Base-by-base conservation (phyloP, 2,888 invertebrate species). In the Ochropacha duplaris region DNA sequence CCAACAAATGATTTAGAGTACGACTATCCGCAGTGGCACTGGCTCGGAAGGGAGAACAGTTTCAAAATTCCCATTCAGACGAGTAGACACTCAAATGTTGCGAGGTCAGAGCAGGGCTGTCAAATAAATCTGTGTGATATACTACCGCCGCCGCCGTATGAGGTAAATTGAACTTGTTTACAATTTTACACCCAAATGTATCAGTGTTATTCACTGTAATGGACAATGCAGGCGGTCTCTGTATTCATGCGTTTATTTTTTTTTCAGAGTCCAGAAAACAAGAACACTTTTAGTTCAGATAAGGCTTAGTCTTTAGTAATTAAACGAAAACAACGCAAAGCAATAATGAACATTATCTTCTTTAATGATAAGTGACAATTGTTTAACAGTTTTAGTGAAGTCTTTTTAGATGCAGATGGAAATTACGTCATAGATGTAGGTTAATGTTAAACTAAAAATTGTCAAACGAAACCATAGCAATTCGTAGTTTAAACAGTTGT, bases 121-220 rank as follows among this genome's bases (percentile, higher is more conserved):
- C 93, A 93, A 87, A 90, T 93, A 79, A 95, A 94, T 87, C 94
- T 94, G 88, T 94, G 94, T 86, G 94, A 95, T 86, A 94, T 94
- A 93, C 81, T 95, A 69, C 94, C 94, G 61, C 94, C 94, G 68
- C 94, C 94, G 49, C 94, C 94, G 67, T 94, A 94, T 82, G 94
- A 94, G 91, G 92, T 92, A 88, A 87, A 83, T 84, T 88, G 86
- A 84, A 84, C 71, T 81, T 82, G 79, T 81, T 81, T 82, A 76
- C 76, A 75, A 74, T 81, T 79, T 79, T 73, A 76, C 64, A 65
- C 70, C 63, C 57, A 64, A 57, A 56, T 64, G 55, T 61, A 62
- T 75, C 66, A 66, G 60, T 71, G 67, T 69, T 72, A 73, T 73
- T 75, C 65, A 66, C 60, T 70, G 66, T 70, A 73, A 73, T 73